These are phyloP conservation scores for Cerastis rubricosa DNA, from an alignment of 2,888 invertebrate species.

Conservation along the genomic window DNA sequence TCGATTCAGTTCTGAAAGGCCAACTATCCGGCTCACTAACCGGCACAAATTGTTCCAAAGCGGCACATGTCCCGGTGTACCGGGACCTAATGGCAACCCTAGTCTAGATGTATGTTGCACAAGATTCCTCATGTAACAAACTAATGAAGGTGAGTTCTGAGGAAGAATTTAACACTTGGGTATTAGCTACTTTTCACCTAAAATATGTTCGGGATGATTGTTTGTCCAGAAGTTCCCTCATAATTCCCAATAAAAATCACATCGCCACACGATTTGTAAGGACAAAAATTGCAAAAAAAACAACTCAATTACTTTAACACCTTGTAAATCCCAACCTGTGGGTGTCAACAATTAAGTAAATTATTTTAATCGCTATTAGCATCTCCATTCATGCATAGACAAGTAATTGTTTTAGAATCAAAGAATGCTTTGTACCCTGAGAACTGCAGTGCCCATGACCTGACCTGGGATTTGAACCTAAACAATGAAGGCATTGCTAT, in stretches of 20 bases:
- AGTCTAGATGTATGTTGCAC: neutral
- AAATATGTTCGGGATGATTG: neutral
- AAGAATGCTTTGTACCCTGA: constrained; percentile 52
- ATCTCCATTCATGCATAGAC: constrained; percentile 55
- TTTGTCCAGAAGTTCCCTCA: neutral
- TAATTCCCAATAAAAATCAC: neutral
- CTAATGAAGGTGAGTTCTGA: neutral
- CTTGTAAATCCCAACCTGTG: constrained; percentile 19
- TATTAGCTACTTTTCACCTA: neutral
- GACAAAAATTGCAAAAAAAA: neutral
- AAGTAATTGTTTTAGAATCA: constrained; percentile 56
- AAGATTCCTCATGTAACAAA: neutral
- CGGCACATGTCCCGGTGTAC: no score
- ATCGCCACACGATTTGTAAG: neutral
- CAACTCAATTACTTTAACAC: constrained; percentile 3
- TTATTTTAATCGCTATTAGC: constrained; percentile 41
- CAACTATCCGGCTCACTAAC: no score
- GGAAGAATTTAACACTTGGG: neutral
- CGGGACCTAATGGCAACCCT: neutral
- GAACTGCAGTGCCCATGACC: constrained; percentile 63
- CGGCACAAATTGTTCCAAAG: no score
- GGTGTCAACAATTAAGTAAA: constrained; percentile 44
- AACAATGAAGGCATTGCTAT: constrained; percentile 58
- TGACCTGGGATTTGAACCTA: constrained; percentile 60
- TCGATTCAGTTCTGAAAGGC: neutral